Percentiles rank a stretch among this genome's conserved stretches.
phyloP scores from a whole-genome alignment of 2,888 invertebrate genomes.

The Nemapogon koenigi region DNA sequence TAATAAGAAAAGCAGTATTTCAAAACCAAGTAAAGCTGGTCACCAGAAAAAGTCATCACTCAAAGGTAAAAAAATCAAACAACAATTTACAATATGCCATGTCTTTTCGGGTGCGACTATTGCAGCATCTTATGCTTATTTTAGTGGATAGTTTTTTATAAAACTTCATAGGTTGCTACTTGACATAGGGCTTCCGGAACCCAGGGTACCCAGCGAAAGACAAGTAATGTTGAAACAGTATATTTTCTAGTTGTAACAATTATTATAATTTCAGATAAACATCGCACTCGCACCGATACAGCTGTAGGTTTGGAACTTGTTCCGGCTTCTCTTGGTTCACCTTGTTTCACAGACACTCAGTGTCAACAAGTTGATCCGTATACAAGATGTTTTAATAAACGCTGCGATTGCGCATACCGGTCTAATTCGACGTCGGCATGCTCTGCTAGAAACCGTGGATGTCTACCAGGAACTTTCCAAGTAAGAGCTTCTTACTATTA shows the following conservation, averaged over 20 bases:
- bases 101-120: too few species aligned
- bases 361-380: conserved; percentile 81
- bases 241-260: too few species aligned
- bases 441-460: conserved; percentile 76
- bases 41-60: conserved; percentile 55
- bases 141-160: too few species aligned
- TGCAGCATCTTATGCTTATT: too few species aligned
- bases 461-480: conserved; percentile 86
- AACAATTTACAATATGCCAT: too few species aligned
- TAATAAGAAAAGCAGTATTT: conserved; percentile 37
- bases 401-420: conserved; percentile 76
- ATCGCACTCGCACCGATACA: conserved; percentile 39
- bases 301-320: conserved; percentile 45
- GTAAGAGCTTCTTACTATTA: too few species aligned
- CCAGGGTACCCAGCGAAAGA: too few species aligned
- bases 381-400: conserved; percentile 75
- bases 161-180: too few species aligned
- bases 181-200: too few species aligned
- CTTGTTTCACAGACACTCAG: conserved; percentile 77
- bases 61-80: conserved; percentile 37
- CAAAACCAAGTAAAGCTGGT: conserved; percentile 40
- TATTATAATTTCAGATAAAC: conserved; percentile 49
- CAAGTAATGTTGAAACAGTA: too few species aligned
- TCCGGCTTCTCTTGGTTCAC: conserved; percentile 76
- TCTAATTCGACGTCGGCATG: conserved; percentile 69